phyloP scores from a whole-genome alignment of 2,113 vertebrate species.

The Oncorhynchus keta region DNA sequence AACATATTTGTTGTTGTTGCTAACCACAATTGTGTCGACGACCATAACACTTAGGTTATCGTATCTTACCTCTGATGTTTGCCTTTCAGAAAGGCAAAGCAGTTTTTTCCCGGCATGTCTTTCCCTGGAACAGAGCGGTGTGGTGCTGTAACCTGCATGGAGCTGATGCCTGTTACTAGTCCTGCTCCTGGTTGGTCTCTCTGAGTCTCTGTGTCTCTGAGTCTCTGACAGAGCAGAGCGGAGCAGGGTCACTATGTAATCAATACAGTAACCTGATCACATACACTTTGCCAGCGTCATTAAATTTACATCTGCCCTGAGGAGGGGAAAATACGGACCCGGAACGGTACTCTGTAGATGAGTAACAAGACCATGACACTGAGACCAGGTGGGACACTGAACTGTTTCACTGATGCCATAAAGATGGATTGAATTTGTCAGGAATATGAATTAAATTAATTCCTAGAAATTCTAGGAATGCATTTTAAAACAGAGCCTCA shows the following conservation, averaged over 20 bases:
- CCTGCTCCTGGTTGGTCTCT: conserved; percentile 37
- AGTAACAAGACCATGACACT: too few relatives aligned
- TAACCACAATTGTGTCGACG: background rate
- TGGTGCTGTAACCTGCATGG: conserved; percentile 55
- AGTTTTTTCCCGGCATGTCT: conserved; percentile 71
- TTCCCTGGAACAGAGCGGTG: conserved; percentile 38
- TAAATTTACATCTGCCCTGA: conserved; percentile 76
- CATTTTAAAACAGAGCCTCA: too few relatives aligned
- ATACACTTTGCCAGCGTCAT: conserved; percentile 75
- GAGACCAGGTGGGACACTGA: too few relatives aligned
- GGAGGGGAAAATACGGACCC: conserved; percentile 7
- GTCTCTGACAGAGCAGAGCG: conserved; percentile 28
- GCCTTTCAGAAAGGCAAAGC: conserved; percentile 70
- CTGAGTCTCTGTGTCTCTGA: conserved; percentile 54
- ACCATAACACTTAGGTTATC: too few relatives aligned
- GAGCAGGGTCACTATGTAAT: conserved; percentile 73
- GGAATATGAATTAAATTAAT: too few relatives aligned
- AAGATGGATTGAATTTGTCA: too few relatives aligned
- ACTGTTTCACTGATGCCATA: too few relatives aligned
- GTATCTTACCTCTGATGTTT: conserved; percentile 65
- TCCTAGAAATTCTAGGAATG: too few relatives aligned
- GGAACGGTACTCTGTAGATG: too few relatives aligned
- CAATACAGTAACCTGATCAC: conserved; percentile 78
- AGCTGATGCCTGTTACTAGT: conserved; percentile 34
- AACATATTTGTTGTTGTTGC: background rate